Percentiles rank a stretch among this genome's conserved stretches.
Evolutionary conservation across 2,113 vertebrate genomes (phyloP).

Genomic region (Morone chrysops): DNA sequence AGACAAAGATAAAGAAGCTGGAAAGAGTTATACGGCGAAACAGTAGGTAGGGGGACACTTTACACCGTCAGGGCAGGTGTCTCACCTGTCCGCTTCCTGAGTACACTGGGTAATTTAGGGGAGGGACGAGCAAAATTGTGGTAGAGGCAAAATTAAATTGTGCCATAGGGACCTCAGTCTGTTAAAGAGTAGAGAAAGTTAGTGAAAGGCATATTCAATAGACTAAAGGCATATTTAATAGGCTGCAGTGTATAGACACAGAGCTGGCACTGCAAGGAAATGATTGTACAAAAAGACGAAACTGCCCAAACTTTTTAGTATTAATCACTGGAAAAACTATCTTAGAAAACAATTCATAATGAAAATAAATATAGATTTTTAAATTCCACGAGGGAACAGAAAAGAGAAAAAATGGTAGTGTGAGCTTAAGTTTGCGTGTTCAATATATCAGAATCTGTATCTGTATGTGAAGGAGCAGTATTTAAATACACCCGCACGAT

Average conservation of each 20-base stretch:
- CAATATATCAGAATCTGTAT: neutral
- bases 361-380: neutral
- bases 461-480: neutral
- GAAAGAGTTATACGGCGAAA: constrained; percentile 30
- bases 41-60: neutral
- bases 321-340: neutral
- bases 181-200: constrained; percentile 55
- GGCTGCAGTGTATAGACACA: constrained; percentile 21
- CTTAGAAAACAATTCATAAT: neutral
- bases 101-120: constrained; percentile 55
- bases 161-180: constrained; percentile 34
- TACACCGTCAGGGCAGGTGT: neutral
- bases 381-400: neutral
- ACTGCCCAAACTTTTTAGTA: neutral
- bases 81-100: constrained; percentile 44
- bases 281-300: constrained; percentile 9
- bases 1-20: constrained; percentile 45
- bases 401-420: neutral
- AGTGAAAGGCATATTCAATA: constrained; percentile 64
- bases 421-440: neutral
- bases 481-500: neutral
- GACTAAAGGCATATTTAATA: constrained; percentile 58
- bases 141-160: constrained; percentile 40
- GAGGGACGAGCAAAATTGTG: constrained; percentile 20
- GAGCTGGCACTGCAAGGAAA: constrained; percentile 9